Percentiles rank a stretch among this genome's conserved stretches.
These are phyloP conservation scores for Heliconius hewitsoni DNA, from an alignment of 1,140 invertebrate species.

Conservation along the genomic window DNA sequence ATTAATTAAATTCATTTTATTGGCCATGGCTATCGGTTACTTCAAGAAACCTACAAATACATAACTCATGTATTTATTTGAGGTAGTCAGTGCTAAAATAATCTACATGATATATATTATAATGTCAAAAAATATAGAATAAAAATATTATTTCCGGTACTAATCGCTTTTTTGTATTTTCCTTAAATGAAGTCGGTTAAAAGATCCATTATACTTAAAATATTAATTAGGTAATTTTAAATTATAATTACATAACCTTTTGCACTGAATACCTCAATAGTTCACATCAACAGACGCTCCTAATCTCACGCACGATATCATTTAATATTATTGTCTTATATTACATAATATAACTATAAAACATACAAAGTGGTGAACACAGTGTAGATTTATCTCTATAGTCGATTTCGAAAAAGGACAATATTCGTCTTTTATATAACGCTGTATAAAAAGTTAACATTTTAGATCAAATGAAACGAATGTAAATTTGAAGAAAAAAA, in stretches of 20 bases:
- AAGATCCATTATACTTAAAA: not conserved
- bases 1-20: constrained; percentile 9
- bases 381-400: constrained; percentile 6
- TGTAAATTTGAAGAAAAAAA: not conserved
- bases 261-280: not conserved
- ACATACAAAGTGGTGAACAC: constrained; percentile 21
- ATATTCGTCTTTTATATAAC: not conserved
- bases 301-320: not conserved
- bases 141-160: too few species aligned
- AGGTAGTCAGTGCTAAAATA: not conserved
- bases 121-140: too few species aligned
- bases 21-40: not conserved
- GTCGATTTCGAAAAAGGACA: not conserved
- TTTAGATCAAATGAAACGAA: not conserved
- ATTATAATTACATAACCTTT: not conserved
- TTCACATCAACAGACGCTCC: not conserved
- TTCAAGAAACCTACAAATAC: not conserved
- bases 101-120: not conserved
- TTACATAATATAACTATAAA: not conserved
- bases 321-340: not conserved
- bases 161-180: too few species aligned
- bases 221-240: not conserved
- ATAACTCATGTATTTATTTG: not conserved
- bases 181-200: too few species aligned
- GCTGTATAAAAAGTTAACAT: not conserved